These are phyloP conservation scores for Leucoptera coffeella DNA, from an alignment of 2,888 invertebrate species.

Conservation along the genomic window DNA sequence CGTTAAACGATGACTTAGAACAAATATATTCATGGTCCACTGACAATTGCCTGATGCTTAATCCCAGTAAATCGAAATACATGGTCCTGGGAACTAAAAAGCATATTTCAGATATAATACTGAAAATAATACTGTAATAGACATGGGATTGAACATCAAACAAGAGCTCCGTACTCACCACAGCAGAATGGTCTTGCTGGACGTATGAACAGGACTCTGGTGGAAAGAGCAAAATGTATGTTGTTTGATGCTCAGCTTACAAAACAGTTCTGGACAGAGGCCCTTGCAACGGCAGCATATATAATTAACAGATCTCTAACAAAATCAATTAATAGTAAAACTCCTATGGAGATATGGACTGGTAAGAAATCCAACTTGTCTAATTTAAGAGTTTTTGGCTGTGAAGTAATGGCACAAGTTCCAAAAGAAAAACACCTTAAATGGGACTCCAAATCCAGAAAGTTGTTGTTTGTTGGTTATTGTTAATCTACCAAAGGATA, in stretches of 20 bases:
- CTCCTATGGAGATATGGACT: constrained; percentile 16
- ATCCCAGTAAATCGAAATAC: too few relatives aligned
- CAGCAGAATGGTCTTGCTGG: constrained; percentile 5
- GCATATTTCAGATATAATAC: too few relatives aligned
- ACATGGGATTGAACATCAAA: constrained; percentile 3
- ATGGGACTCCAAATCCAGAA: constrained; percentile 13
- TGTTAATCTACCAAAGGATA: constrained; percentile 13
- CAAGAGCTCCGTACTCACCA: background rate
- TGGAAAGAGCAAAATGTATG: constrained; percentile 7
- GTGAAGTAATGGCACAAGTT: constrained; percentile 13
- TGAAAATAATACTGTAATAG: background rate
- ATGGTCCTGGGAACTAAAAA: too few relatives aligned
- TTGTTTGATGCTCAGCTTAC: constrained; percentile 1
- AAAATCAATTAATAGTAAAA: constrained; percentile 5
- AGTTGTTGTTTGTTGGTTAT: constrained; percentile 17
- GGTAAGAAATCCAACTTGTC: constrained; percentile 13
- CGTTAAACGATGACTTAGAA: too few relatives aligned
- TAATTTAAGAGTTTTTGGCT: constrained; percentile 17
- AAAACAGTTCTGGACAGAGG: constrained; percentile 11
- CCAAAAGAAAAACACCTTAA: constrained; percentile 14
- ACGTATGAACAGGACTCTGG: constrained; percentile 1
- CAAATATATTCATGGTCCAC: too few relatives aligned
- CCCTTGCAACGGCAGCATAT: constrained; percentile 5
- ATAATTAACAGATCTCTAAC: constrained; percentile 1
- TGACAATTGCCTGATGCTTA: too few relatives aligned